Evolutionary conservation across 2,888 invertebrate species (phyloP).

Genomic region (Lamellibrachia columna): DNA sequence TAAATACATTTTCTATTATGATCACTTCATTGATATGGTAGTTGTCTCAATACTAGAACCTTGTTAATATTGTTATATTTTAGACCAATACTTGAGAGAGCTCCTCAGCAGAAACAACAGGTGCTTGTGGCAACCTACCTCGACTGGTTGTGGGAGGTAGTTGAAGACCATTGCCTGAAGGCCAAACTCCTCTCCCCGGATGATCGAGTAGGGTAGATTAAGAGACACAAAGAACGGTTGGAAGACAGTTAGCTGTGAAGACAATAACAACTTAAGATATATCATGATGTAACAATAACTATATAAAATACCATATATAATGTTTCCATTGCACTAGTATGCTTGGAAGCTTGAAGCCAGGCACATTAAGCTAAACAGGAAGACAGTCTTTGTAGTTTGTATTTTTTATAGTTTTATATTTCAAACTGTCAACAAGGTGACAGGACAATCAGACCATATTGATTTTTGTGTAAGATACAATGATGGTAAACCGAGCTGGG

Average conservation of each 20-base stretch:
- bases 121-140: not conserved
- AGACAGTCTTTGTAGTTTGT: not conserved
- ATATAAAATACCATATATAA: not conserved
- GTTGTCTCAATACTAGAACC: not conserved
- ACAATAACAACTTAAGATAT: not conserved
- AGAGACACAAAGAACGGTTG: slow-evolving; percentile 85
- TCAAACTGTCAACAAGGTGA: too few species aligned
- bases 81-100: not conserved
- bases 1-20: too few species aligned
- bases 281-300: not conserved
- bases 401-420: not conserved
- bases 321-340: not conserved
- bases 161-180: slow-evolving; percentile 89
- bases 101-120: not conserved
- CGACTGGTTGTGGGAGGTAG: slow-evolving; percentile 70
- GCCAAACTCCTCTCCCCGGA: slow-evolving; percentile 88
- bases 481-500: too few species aligned
- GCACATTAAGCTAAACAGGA: not conserved
- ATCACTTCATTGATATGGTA: too few species aligned
- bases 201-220: slow-evolving; percentile 87
- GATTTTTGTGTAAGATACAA: too few species aligned
- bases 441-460: too few species aligned
- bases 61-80: not conserved
- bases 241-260: slow-evolving; percentile 70
- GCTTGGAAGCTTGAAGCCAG: not conserved